Conservation (phyloP, 2,888 invertebrate genomes). For the Fragum fragum region DNA sequence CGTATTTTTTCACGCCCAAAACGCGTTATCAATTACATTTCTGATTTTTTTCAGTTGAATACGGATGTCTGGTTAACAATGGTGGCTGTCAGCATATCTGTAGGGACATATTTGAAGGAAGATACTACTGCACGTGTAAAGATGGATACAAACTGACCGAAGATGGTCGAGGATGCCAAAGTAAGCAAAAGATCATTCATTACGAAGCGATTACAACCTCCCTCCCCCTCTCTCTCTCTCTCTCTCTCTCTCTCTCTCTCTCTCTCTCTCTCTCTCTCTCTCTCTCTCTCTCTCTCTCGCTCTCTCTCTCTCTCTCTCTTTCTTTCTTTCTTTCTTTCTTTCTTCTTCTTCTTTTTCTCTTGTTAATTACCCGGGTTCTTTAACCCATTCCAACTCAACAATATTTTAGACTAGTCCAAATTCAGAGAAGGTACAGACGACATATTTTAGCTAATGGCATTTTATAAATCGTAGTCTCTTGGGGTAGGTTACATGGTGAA, state of each 20-base stretch:
- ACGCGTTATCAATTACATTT: too few species aligned
- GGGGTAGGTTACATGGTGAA: too few species aligned
- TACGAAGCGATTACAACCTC: too few species aligned
- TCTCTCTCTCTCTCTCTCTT: constrained; percentile 23
- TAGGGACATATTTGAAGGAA: constrained; percentile 86
- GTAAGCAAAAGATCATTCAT: too few species aligned
- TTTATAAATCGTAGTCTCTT: too few species aligned
- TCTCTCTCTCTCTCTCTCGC: too few species aligned
- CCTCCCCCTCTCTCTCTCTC: not conserved
- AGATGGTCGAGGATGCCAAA: constrained; percentile 91
- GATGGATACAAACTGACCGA: constrained; percentile 88
- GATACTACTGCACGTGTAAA: constrained; percentile 94
- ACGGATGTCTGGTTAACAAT: constrained; percentile 76
- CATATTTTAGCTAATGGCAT: too few species aligned
- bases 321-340: not conserved
- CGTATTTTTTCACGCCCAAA: too few species aligned
- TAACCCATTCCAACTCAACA: too few species aligned
- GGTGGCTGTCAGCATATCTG: constrained; percentile 84
- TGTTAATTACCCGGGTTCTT: not conserved
- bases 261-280: constrained; percentile 1
- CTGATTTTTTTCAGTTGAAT: constrained; percentile 68
- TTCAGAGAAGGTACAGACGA: too few species aligned
- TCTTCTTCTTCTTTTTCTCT: not conserved
- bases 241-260: constrained; percentile 1
- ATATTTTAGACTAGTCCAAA: too few species aligned